A percentile compares a stretch with the other conserved stretches of the same genome.
Conservation (phyloP, 1,140 invertebrate species). For the Episyrphus balteatus region DNA sequence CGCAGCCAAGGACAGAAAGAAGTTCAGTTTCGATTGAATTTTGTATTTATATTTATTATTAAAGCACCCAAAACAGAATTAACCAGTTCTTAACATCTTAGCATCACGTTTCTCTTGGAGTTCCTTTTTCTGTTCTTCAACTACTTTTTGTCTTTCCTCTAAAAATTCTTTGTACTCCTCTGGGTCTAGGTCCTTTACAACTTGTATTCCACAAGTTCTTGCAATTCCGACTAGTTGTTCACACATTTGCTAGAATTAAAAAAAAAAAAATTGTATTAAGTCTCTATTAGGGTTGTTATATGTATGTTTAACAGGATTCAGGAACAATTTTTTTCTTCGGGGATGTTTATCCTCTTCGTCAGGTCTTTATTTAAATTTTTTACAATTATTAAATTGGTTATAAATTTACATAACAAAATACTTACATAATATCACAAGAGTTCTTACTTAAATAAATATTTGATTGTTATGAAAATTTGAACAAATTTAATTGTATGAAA, state of each 20-base stretch:
- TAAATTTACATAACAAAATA: no score
- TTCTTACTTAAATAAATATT: no score
- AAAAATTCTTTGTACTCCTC: conserved; percentile 79
- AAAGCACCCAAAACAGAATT: conserved; percentile 22
- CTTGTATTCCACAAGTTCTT: conserved; percentile 70
- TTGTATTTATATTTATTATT: conserved; percentile 21
- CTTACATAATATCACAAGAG: no score
- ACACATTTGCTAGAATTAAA: conserved; percentile 62
- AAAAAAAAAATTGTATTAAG: no score
- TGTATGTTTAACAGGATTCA: no score
- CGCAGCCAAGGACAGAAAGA: conserved; percentile 42
- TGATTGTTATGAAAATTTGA: no score
- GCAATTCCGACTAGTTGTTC: conserved; percentile 65
- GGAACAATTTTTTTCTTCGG: no score
- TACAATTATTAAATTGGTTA: no score
- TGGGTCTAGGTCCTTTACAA: conserved; percentile 69
- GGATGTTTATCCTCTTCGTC: no score
- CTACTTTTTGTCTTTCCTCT: conserved; percentile 57
- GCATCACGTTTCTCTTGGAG: conserved; percentile 81
- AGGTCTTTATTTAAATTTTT: no score
- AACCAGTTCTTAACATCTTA: conserved; percentile 77
- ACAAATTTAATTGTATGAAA: no score
- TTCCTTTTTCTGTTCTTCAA: conserved; percentile 64
- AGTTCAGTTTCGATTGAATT: conserved; percentile 29
- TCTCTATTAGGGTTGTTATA: no score